Evolutionary conservation across 2,888 invertebrate species (phyloP), one percentile per base, ranked within the genome.

Genomic region (Apodemia zela): DNA sequence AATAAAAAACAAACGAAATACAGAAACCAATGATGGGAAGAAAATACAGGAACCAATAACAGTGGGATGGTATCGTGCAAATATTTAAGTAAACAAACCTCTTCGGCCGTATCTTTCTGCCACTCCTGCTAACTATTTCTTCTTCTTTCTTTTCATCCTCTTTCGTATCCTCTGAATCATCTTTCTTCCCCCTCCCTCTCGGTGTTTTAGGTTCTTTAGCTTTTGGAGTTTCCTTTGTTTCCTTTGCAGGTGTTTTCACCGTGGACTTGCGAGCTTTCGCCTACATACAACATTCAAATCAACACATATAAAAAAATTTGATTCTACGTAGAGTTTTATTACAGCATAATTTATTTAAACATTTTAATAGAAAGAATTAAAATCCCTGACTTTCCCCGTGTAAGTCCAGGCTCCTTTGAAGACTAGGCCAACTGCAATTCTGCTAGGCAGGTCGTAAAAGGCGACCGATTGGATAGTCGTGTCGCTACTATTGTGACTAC

Each of bases 21-120:
- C 35, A 35, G 35, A 3, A 25, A 5, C 25, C 25, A 25, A 25
- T 13, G n/a, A n/a, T n/a, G n/a, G n/a, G n/a, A n/a, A n/a, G n/a
- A n/a, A 35, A 6, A 10, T 10, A 35, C 35, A 35, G 35, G 5
- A 25, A 5, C 25, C 25, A 25, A 25, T 13, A 38, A 13, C 13
- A 38, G 38, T 33, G 10, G 3, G 13, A 38, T 38, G 38, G 0
- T 38, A 38, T 38, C 13, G 4, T 13, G n/a, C 5, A 45, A 45
- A 45, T n/a, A 45, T n/a, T 15, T 15, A n/a, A n/a, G n/a, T 17
- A 65, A 62, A 60, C 70, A 67, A 69, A 93, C 92, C 91, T 84
- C 82, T 94, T 95, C 0, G 95, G 95, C 70, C 95, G 94, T 66
- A 96, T 95, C 82, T 95, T 96, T 62, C 96, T 92, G 0, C 96